Percentiles rank a stretch among this genome's conserved stretches.
phyloP scores from a whole-genome alignment of 2,888 invertebrate genomes.

The Monochamus alternatus region DNA sequence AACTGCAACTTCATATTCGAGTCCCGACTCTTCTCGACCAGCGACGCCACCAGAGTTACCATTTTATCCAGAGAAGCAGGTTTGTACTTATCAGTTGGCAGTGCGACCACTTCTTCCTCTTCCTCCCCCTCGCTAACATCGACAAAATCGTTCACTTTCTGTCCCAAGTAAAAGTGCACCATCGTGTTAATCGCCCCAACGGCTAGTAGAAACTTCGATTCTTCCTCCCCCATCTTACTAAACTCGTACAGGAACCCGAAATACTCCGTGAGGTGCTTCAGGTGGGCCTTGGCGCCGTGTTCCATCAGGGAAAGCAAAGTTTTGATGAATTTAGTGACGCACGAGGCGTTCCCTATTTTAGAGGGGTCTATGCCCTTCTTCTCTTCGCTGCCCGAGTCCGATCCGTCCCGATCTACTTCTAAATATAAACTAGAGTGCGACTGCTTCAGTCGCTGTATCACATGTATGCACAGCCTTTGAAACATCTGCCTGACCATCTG shows the following conservation, averaged over 20 bases:
- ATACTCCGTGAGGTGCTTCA: conserved; percentile 93
- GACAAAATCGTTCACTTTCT: conserved; percentile 83
- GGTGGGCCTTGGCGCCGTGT: conserved; percentile 88
- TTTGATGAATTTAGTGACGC: conserved; percentile 93
- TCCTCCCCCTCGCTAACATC: conserved; percentile 83
- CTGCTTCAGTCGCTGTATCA: conserved; percentile 88
- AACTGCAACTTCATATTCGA: conserved; percentile 83
- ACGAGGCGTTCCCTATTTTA: conserved; percentile 83
- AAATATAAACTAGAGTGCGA: conserved; percentile 77
- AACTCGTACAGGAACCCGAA: conserved; percentile 94
- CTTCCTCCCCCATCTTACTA: conserved; percentile 95
- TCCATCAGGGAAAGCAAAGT: conserved; percentile 91
- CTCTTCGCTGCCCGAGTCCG: conserved; percentile 64
- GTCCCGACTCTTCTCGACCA: conserved; percentile 91
- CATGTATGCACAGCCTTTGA: conserved; percentile 94
- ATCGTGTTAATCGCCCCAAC: conserved; percentile 92
- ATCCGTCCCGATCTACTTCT: conserved; percentile 74
- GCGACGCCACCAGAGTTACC: conserved; percentile 90
- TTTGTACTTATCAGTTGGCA: conserved; percentile 84
- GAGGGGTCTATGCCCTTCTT: conserved; percentile 74
- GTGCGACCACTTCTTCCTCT: conserved; percentile 78
- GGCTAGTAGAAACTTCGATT: conserved; percentile 89
- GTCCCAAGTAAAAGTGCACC: conserved; percentile 93
- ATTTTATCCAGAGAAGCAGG: conserved; percentile 96
- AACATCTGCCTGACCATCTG: conserved; percentile 98